A percentile compares a stretch with the other conserved stretches of the same genome.
phyloP scores from a whole-genome alignment of 2,797 vertebrate species.

The Enteromius viviparus region DNA sequence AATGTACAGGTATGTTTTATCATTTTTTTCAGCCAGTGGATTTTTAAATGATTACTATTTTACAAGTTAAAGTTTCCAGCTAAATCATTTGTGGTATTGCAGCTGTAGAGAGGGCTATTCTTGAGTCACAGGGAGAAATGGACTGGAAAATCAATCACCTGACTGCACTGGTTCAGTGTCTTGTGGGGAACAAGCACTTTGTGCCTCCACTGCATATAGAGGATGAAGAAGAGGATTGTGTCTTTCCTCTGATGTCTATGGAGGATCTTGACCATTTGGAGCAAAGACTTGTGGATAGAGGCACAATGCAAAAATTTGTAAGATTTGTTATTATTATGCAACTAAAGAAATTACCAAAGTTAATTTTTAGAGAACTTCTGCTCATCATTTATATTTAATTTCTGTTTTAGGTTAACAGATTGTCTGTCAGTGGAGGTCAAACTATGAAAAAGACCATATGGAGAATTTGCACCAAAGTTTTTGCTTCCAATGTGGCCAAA shows the following conservation, averaged over 20 bases:
- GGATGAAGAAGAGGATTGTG: conserved; percentile 17
- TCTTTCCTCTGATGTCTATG: conserved; percentile 27
- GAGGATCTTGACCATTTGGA: conserved; percentile 41
- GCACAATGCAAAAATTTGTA: conserved; percentile 23
- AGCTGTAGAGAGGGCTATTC: conserved; percentile 37
- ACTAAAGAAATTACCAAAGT: not conserved
- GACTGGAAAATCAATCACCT: conserved; percentile 35
- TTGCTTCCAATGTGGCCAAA: conserved; percentile 12
- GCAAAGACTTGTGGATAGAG: conserved; percentile 29
- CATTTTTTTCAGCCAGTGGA: not conserved
- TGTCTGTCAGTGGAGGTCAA: conserved; percentile 41
- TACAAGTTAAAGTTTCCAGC: not conserved
- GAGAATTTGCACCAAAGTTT: conserved; percentile 41
- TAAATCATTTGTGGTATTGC: conserved; percentile 27
- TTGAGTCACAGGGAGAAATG: conserved; percentile 39
- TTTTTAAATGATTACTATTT: not conserved
- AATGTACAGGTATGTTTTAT: conserved; percentile 22
- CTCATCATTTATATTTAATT: not conserved
- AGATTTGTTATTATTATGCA: not conserved
- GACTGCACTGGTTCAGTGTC: conserved; percentile 33
- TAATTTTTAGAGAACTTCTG: too few species aligned
- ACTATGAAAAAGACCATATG: conserved; percentile 41
- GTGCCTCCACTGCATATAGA: not conserved
- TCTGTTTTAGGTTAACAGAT: conserved; percentile 35
- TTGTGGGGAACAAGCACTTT: conserved; percentile 6